Conservation (phyloP, 2,113 vertebrate genomes). For the Thermophis baileyi region DNA sequence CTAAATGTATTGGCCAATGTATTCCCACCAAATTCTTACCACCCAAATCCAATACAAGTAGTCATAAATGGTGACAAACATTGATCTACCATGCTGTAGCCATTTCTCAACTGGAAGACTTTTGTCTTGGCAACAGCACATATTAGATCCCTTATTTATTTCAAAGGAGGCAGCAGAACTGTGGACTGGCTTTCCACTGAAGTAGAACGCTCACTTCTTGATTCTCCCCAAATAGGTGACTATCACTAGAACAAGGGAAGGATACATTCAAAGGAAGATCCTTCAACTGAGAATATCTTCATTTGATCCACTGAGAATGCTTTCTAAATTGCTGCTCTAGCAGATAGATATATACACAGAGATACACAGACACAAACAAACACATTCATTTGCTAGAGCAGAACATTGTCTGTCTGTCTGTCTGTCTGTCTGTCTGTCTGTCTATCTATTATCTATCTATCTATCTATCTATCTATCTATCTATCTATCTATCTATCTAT, state of each 20-base stretch:
- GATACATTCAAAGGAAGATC: background rate
- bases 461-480: too few species aligned
- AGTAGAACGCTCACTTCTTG: background rate
- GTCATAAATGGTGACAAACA: background rate
- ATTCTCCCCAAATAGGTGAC: background rate
- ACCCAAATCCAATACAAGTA: background rate
- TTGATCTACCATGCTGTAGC: too few species aligned
- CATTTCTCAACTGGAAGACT: background rate
- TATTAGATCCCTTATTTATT: background rate
- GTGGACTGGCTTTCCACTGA: too few species aligned
- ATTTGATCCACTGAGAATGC: background rate
- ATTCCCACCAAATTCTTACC: background rate
- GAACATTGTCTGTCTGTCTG: background rate
- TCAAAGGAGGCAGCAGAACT: constrained; percentile 3
- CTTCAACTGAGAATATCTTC: background rate
- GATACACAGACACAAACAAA: background rate
- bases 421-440: too few species aligned
- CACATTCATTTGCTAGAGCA: background rate
- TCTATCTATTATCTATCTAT: too few species aligned
- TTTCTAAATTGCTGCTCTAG: background rate
- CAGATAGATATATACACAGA: background rate
- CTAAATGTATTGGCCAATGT: background rate
- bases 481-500: background rate
- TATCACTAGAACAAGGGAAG: background rate
- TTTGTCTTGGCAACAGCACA: background rate